Base-by-base conservation (phyloP, 2,888 invertebrate species). In the Dryococelus australis region DNA sequence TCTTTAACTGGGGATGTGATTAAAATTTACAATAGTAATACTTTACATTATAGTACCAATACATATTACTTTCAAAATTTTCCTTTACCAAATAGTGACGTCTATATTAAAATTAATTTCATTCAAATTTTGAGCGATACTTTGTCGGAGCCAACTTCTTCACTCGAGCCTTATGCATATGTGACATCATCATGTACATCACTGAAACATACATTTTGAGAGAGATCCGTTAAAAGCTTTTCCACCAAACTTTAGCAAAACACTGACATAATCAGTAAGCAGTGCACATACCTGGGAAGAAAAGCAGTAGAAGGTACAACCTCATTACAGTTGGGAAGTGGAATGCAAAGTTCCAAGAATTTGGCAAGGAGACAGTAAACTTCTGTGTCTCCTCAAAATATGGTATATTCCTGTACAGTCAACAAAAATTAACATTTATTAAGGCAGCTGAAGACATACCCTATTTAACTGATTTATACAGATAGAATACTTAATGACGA, bases 371-470 rank as follows among this genome's bases (percentile, higher is more conserved):
- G 2, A 98, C 91, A 0, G 96, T 95, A 91, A 97, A 97, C 87
- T 93, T 95, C 86, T 95, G 94, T 0, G 97, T 97, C 91, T 98
- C 97, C 90, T 98, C 97, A 91, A 98, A 97, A 91, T 97, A 97
- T 0, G 98, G 97, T 91, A 99, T 96, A 91, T 97, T 97, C 86
- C 97, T 92, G 88, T 92, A 91, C 89, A 89, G 43, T 83, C 85
- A 92, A 84, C 86, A 85, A 84, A n/a, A 51, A 8, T 86, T 53
- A 85, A 53, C 80, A 87, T 65, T 65, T 65, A 20, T 1, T 24
- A 3, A 47, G 12, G 0, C 16, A n/a, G 2, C 47, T 8, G 47
- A 47, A 47, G 47, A 47, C 47, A 47, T 47, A 47, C 2, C 10
- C 10, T 47, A 47, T 47, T 47, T 47, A 47, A 47, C 47, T 47